Conservation (phyloP, 2,888 invertebrate genomes). For the Gasteruption jaculator region DNA sequence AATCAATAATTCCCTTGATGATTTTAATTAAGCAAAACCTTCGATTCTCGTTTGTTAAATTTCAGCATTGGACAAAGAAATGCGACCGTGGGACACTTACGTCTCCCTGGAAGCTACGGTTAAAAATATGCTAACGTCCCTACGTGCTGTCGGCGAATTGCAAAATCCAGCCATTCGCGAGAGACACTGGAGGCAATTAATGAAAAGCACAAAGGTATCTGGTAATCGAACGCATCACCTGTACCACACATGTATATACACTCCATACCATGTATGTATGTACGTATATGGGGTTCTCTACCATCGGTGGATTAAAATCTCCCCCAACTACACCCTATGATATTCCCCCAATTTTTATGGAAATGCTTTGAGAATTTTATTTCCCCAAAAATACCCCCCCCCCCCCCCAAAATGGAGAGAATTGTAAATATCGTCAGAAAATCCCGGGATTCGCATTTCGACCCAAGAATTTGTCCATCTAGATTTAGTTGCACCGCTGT, state of each 20-base stretch:
- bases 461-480: too few species aligned
- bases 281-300: too few species aligned
- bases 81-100: conserved; percentile 92
- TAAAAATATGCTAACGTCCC: conserved; percentile 93
- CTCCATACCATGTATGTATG: too few species aligned
- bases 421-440: too few species aligned
- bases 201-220: conserved; percentile 89
- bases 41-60: neutral
- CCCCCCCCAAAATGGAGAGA: too few species aligned
- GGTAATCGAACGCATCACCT: conserved; percentile 22
- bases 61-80: conserved; percentile 91
- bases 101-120: conserved; percentile 83
- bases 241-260: too few species aligned
- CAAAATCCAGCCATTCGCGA: conserved; percentile 96
- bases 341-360: too few species aligned
- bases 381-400: too few species aligned
- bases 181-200: conserved; percentile 94
- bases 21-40: conserved; percentile 29
- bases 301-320: too few species aligned
- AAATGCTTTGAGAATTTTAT: too few species aligned
- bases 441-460: too few species aligned
- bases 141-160: conserved; percentile 90
- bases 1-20: conserved; percentile 22
- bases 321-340: too few species aligned
- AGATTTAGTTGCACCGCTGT: conserved; percentile 48